Evolutionary conservation across 2,797 vertebrate genomes (phyloP), one percentile per base, ranked within the genome.

Genomic region (Paramormyrops hopkinsi): DNA sequence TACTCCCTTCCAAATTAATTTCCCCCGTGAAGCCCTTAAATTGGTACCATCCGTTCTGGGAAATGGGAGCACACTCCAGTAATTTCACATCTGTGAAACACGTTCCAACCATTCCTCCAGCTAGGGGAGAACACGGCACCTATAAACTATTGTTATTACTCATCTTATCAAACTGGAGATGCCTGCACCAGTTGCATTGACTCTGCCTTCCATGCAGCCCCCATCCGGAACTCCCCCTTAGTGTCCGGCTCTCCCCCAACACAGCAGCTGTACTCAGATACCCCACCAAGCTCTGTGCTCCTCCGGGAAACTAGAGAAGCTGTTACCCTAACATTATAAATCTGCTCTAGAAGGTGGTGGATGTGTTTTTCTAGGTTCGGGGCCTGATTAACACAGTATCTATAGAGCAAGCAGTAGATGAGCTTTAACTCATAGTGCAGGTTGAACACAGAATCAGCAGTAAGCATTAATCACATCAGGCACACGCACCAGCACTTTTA

Each of bases 21-120:
- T 94, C 92, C 92, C 90, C 62, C 8, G 90, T 88, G 92, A 91
- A 92, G 90, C 53, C 9, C 91, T 90, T 91, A 88, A 90, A 91
- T 90, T 91, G 92, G 90, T 90, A 92, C 91, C 89, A 90, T 89
- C 88, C 88, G 89, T 86, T 3, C 33, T 22, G 88, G 90, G 90
- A 91, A 19, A 44, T n/a, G 17, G 37, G 73, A 79, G 6, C 73
- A 79, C 37, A 76, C 69, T 76, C 17, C 33, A 44, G 33, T 79
- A 44, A 44, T 79, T 44, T 46, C 44, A 85, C 82, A 85, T 51
- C n/a, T 85, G 82, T 85, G 76, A 53, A 82, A 29, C 69, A 9
- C 25, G 33, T 69, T 79, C 17, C 73, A 79, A 9, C 73, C 73
- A 79, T 19, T 44, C 73, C 33, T 3, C 73, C 37, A 41, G 73